These are phyloP conservation scores for Crax fasciolata DNA, from an alignment of 2,797 vertebrate genomes.

Conservation along the genomic window DNA sequence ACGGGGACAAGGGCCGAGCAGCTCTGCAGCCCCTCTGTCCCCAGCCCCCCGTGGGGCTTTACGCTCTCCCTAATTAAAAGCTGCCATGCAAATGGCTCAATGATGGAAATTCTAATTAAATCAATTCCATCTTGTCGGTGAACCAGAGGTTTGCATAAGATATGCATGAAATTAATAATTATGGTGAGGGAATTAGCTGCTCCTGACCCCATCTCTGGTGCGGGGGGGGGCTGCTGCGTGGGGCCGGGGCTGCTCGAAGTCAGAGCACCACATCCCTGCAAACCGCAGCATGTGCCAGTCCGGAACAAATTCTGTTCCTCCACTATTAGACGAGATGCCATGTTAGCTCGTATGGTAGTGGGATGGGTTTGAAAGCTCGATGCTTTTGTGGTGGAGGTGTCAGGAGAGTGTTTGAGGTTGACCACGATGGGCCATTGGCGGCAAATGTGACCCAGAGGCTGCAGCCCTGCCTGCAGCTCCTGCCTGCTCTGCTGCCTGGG, in stretches of 20 bases:
- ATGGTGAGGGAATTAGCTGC: slow-evolving; percentile 73
- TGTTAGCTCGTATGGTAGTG: background rate
- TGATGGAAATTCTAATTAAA: slow-evolving; percentile 85
- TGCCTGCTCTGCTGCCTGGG: background rate
- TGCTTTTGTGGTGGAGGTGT: background rate
- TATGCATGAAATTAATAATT: slow-evolving; percentile 84
- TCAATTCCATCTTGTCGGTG: slow-evolving; percentile 79
- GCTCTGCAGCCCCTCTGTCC: background rate
- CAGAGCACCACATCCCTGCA: background rate
- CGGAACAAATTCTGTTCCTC: background rate
- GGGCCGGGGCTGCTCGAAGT: background rate
- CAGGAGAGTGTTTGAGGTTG: background rate
- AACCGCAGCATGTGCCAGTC: background rate
- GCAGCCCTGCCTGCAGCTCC: fast-evolving
- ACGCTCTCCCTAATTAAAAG: slow-evolving; percentile 80
- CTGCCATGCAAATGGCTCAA: slow-evolving; percentile 76
- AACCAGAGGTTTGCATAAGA: slow-evolving; percentile 77
- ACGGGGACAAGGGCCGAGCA: fast-evolving
- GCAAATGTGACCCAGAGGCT: background rate
- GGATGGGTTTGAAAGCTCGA: background rate
- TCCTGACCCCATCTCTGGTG: slow-evolving; percentile 3
- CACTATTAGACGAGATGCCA: fast-evolving
- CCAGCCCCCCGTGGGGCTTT: slow-evolving; percentile 46
- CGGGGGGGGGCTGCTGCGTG: background rate
- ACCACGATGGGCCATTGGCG: background rate